Evolutionary conservation across 2,797 vertebrate genomes (phyloP).

Genomic region (Etheostoma perlongum): DNA sequence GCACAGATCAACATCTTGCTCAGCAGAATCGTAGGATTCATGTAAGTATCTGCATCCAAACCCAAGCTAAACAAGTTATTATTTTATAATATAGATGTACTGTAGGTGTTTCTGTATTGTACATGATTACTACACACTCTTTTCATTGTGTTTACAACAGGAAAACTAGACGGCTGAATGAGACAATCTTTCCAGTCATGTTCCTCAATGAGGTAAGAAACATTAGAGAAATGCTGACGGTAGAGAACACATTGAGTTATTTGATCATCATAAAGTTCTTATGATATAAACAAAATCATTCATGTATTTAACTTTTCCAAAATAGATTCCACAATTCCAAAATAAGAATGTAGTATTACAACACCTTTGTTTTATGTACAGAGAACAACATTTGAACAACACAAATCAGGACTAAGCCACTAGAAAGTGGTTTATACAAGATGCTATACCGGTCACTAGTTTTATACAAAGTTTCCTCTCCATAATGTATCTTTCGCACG

Average conservation of each 20-base stretch:
- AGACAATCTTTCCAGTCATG: slow-evolving; percentile 83
- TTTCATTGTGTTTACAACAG: slow-evolving; percentile 61
- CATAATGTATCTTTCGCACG: not conserved
- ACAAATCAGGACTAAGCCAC: not conserved
- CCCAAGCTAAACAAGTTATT: not conserved
- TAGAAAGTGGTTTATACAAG: not conserved
- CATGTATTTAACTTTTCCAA: not conserved
- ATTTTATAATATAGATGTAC: no score
- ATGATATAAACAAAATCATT: not conserved
- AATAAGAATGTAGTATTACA: not conserved
- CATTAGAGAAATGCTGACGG: not conserved
- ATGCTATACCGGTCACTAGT: not conserved
- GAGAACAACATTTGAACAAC: not conserved
- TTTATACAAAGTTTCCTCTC: not conserved
- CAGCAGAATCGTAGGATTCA: slow-evolving; percentile 63
- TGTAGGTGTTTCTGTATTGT: not conserved
- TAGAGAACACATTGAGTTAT: not conserved
- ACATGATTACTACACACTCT: not conserved
- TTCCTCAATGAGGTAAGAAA: slow-evolving; percentile 85
- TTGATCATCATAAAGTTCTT: not conserved
- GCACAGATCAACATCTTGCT: slow-evolving; percentile 85
- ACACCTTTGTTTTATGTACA: not conserved
- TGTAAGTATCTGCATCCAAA: slow-evolving; percentile 71
- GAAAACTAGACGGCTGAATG: slow-evolving; percentile 66
- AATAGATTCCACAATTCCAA: no score